A percentile compares a stretch with the other conserved stretches of the same genome.
phyloP scores from a whole-genome alignment of 2,113 vertebrate species.

The Microcebus griseorufus region DNA sequence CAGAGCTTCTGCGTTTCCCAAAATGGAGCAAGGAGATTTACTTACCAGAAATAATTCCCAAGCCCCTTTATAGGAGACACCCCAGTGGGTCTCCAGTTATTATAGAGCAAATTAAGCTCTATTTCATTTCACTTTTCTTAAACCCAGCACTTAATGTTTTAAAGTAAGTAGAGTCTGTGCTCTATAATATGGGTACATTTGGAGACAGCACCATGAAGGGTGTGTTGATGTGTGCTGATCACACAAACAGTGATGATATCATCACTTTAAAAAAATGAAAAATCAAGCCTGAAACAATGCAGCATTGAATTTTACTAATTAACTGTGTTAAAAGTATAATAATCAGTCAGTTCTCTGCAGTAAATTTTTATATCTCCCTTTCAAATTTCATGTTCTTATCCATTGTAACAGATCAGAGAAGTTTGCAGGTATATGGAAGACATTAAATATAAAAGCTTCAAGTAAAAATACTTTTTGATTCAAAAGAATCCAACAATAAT shows the following conservation, averaged over 20 bases:
- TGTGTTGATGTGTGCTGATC: no score
- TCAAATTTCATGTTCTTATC: conserved; percentile 15
- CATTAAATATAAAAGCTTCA: conserved; percentile 43
- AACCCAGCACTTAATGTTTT: neutral
- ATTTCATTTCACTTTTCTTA: conserved; percentile 4
- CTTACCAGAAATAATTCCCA: neutral
- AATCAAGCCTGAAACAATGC: neutral
- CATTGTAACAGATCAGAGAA: conserved; percentile 32
- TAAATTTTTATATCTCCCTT: conserved; percentile 30
- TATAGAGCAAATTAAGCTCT: conserved; percentile 11
- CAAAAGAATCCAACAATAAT: conserved; percentile 58
- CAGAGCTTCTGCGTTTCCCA: neutral
- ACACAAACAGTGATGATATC: neutral
- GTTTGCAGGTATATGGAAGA: neutral
- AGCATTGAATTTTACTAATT: conserved; percentile 16
- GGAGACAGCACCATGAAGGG: neutral
- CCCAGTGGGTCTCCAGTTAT: neutral
- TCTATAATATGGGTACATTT: neutral
- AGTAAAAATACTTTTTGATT: conserved; percentile 48
- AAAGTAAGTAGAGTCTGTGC: neutral
- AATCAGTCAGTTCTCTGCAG: neutral
- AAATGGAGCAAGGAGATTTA: neutral
- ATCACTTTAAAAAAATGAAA: neutral
- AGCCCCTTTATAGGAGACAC: neutral
- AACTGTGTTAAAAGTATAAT: neutral